Base-by-base conservation (phyloP, 2,113 vertebrate genomes). In the Xiphorhynchus elegans region DNA sequence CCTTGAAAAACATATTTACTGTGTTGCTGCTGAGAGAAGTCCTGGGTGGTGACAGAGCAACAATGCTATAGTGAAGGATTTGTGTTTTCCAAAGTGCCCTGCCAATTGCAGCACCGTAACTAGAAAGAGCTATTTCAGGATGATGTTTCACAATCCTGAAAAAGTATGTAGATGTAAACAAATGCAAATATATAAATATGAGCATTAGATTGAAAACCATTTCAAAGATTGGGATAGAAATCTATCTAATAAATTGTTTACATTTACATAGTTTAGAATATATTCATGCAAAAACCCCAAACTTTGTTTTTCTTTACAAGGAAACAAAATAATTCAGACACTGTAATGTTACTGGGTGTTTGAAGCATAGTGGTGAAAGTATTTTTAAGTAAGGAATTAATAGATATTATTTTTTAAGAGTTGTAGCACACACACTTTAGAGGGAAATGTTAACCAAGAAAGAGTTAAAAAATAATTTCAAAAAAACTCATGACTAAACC, bases 281-380 rank as follows among this genome's bases (percentile, higher is more conserved):
- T 42, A 29, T 49, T 80, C 4, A 56, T 0, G 2, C 3, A 33
- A 92, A 84, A 55, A 17, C 5, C 3, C 2, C 3, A 9, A 73
- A 64, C 2, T 26, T 46, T n/a, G 31, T 50, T 66, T 84, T 81
- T 84, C 84, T n/a, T 73, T 77, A 19, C 31, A 82, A 13, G 82
- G 75, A 89, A 90, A 90, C 5, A 67, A 94, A 89, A 42, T 62
- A 60, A 81, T 82, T 85, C 39, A 25, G 37, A 26, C 31, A 37
- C 20, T 42, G 87, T n/a, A 39, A 47, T 83, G 39, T 63, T 12
- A 58, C 17, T 53, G 56, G 70, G 10, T 69, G 72, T 75, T 86
- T 83, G 24, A 89, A 80, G 62, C 40, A 63, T 8, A 59, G 39
- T n/a, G 29, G 19, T 84, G 19, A 84, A 93, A 53, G 29, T 6